phyloP scores from a whole-genome alignment of 2,888 invertebrate species.

The Oscheius sp. region DNA sequence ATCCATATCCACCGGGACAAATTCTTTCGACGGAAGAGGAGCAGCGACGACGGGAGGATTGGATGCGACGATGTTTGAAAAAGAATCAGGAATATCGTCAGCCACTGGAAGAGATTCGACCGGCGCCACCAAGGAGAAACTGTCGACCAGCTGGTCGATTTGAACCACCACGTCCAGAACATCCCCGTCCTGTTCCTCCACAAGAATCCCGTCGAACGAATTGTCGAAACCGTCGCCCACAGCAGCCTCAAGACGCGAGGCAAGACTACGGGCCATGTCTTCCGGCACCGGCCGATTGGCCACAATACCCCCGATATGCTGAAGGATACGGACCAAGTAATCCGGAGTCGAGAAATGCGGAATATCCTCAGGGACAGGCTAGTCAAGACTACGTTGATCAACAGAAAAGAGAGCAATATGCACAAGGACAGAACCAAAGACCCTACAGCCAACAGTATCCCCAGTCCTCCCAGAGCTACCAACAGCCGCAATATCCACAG shows the following conservation, averaged over 20 bases:
- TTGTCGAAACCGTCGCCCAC: constrained; percentile 9
- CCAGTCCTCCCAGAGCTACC: background rate
- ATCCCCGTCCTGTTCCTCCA: constrained; percentile 16
- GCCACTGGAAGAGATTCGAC: constrained; percentile 14
- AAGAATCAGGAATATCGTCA: constrained; percentile 21
- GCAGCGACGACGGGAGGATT: constrained; percentile 26
- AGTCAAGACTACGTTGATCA: background rate
- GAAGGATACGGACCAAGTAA: constrained; percentile 30
- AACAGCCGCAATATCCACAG: constrained; percentile 12
- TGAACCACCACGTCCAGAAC: constrained; percentile 29
- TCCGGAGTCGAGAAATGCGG: background rate
- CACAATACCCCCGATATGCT: constrained; percentile 30
- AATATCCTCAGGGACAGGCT: constrained; percentile 18
- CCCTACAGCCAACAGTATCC: background rate
- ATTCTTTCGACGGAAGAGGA: constrained; percentile 26
- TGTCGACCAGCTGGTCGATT: constrained; percentile 15
- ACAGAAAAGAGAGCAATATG: constrained; percentile 19
- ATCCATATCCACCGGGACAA: constrained; percentile 23
- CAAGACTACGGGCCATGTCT: constrained; percentile 23
- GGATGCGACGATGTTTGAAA: constrained; percentile 22
- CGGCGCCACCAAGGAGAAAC: constrained; percentile 13
- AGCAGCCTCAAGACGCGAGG: background rate
- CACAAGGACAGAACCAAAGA: constrained; percentile 4
- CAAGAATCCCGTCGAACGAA: constrained; percentile 12
- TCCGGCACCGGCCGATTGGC: constrained; percentile 31